phyloP scores from a whole-genome alignment of 2,797 vertebrate species.

The Mus minutoides region DNA sequence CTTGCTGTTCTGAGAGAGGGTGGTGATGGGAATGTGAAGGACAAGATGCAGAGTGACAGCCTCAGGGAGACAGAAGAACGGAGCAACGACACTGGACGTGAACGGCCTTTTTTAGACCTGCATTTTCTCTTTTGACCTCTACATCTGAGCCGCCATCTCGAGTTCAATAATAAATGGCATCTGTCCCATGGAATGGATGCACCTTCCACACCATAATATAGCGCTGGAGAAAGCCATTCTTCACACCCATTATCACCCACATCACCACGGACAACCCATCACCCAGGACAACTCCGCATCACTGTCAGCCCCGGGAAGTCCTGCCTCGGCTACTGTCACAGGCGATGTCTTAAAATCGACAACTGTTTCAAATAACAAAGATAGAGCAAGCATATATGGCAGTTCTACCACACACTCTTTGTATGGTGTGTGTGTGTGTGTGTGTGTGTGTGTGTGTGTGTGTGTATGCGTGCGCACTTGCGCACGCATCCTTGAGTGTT shows the following conservation, averaged over 20 bases:
- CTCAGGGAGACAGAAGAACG: neutral
- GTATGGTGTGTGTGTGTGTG: neutral
- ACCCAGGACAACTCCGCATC: neutral
- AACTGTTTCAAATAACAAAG: neutral
- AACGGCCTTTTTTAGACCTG: neutral
- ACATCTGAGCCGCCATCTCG: slow-evolving; percentile 35
- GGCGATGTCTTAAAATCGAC: slow-evolving; percentile 41
- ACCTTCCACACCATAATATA: slow-evolving; percentile 51
- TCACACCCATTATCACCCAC: neutral
- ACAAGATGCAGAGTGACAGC: neutral
- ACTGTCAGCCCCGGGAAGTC: neutral
- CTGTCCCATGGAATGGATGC: slow-evolving; percentile 46
- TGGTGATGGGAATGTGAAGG: neutral
- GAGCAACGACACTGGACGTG: accelerated
- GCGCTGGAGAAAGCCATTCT: neutral
- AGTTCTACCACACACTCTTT: neutral
- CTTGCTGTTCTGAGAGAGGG: neutral
- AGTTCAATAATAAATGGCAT: slow-evolving; percentile 51
- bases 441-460: neutral
- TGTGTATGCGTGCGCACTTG: neutral
- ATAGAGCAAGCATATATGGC: neutral
- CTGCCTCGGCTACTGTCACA: slow-evolving; percentile 40
- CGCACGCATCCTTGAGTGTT: no score
- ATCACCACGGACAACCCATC: neutral
- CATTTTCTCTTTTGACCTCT: slow-evolving; percentile 38